These are phyloP conservation scores for Octopus bimaculoides DNA, from an alignment of 1,140 invertebrate species.

Conservation along the genomic window DNA sequence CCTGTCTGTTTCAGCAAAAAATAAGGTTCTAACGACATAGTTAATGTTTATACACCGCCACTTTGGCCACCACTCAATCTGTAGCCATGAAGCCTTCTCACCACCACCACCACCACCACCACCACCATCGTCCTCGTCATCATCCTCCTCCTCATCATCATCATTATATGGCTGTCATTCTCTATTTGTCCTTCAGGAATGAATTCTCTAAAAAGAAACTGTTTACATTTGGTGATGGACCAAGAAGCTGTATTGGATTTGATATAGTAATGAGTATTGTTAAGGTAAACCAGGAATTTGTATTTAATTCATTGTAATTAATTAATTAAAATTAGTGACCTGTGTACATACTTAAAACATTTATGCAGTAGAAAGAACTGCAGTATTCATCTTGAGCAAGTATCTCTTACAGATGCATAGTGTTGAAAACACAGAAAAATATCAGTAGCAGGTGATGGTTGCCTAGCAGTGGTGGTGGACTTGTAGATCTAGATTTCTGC, in stretches of 20 bases:
- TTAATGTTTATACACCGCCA: too few relatives aligned
- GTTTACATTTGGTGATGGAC: slow-evolving; percentile 39
- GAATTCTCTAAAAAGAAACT: slow-evolving; percentile 9
- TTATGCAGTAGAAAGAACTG: background rate
- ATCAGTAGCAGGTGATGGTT: too few relatives aligned
- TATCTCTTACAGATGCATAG: too few relatives aligned
- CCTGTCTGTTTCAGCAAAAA: too few relatives aligned
- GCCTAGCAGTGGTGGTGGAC: too few relatives aligned
- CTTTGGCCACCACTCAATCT: too few relatives aligned
- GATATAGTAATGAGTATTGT: slow-evolving; percentile 37
- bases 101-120: background rate
- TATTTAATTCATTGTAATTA: too few relatives aligned
- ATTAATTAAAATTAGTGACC: background rate
- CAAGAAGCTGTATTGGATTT: slow-evolving; percentile 37
- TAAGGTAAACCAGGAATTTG: slow-evolving; percentile 26
- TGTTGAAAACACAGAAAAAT: too few relatives aligned
- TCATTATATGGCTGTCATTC: slow-evolving; percentile 1
- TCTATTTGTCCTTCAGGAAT: background rate
- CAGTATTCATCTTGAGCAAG: background rate
- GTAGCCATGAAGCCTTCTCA: too few relatives aligned
- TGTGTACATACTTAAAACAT: background rate
- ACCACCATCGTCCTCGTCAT: slow-evolving; percentile 8
- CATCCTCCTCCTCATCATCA: slow-evolving; percentile 15
- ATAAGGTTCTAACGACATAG: too few relatives aligned
- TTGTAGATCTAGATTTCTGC: too few relatives aligned